These are phyloP conservation scores for Bombyx huttoni DNA, from an alignment of 2,888 invertebrate species.

Conservation along the genomic window DNA sequence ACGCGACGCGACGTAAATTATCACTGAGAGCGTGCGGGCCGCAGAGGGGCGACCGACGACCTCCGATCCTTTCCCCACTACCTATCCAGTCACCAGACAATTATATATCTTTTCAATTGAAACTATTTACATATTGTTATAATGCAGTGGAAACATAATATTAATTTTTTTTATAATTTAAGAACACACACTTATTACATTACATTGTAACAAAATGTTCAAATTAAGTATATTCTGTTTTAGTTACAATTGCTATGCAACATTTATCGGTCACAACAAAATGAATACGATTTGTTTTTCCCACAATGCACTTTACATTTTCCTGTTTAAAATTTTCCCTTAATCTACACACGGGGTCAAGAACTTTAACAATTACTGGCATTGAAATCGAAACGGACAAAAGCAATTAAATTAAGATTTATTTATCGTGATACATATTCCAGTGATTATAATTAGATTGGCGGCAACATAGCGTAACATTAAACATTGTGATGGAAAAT, in stretches of 20 bases:
- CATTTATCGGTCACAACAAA: too few relatives aligned
- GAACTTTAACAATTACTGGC: neutral
- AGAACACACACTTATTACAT: too few relatives aligned
- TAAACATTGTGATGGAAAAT: neutral
- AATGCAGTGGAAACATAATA: too few relatives aligned
- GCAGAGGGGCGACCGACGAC: slow-evolving; percentile 14
- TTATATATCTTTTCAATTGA: neutral
- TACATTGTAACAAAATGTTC: neutral
- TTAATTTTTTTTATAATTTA: too few relatives aligned
- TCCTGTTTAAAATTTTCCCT: neutral
- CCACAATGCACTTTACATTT: neutral
- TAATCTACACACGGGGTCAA: neutral
- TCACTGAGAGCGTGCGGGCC: slow-evolving; percentile 40
- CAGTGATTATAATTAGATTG: neutral
- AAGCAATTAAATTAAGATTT: neutral
- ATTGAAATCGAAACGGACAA: neutral
- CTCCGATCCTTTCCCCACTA: slow-evolving; percentile 21
- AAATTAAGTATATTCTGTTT: neutral
- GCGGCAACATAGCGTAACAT: neutral
- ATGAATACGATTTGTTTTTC: neutral
- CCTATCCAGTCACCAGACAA: slow-evolving; percentile 8
- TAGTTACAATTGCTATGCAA: too few relatives aligned
- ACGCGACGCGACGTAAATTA: slow-evolving; percentile 39
- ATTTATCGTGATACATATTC: neutral
- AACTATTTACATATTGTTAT: neutral